Base-by-base conservation (phyloP, 2,113 vertebrate genomes). In the Anolis sagrei region DNA sequence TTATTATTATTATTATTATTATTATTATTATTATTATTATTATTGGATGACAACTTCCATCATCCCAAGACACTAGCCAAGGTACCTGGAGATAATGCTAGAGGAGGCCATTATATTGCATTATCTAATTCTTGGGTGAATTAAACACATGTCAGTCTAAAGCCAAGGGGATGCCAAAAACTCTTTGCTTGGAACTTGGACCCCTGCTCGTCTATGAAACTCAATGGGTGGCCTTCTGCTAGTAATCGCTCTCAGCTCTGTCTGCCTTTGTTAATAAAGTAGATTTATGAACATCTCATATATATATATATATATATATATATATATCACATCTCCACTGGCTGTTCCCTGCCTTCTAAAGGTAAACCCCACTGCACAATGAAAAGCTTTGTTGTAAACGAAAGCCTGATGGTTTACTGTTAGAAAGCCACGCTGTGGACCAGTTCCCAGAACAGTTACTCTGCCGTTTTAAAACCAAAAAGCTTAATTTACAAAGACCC, bases 271-370 rank as follows among this genome's bases (percentile, higher is more conserved):
- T n/a, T 85, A 34, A 11, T 19, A n/a, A 79, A 62, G 69, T 25
- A 85, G 77, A 62, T 79, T 85, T 85, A 72, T 79, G 72, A 39
- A 36, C n/a, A 14, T 48, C n/a, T n/a, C n/a, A n/a, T 85, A 79
- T 79, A 78, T 62, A 78, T 49, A 48, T 44, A 61, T 49, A 48
- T n/a, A 61, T 85, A 79, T 79, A 78, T 62, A 78, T 49, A 48
- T 44, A 61, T 49, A 48, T n/a, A 61, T 16, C 62, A 79, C 83
- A n/a, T 70, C 64, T 16, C 34, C 23, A 19, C 27, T 62, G 68
- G 32, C 68, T 62, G 34, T 34, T 44, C 18, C 23, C 19, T 32
- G 36, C 7, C 7, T 27, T 79, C 84, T 72, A 51, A 23, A 48
- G 84, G 66, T 39, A 85, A 79, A 21, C 7, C 34, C 25, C 44